Percentiles rank a stretch among this genome's conserved stretches.
These are phyloP conservation scores for Vicugna pacos DNA, from an alignment of 2,113 vertebrate genomes.

Conservation along the genomic window DNA sequence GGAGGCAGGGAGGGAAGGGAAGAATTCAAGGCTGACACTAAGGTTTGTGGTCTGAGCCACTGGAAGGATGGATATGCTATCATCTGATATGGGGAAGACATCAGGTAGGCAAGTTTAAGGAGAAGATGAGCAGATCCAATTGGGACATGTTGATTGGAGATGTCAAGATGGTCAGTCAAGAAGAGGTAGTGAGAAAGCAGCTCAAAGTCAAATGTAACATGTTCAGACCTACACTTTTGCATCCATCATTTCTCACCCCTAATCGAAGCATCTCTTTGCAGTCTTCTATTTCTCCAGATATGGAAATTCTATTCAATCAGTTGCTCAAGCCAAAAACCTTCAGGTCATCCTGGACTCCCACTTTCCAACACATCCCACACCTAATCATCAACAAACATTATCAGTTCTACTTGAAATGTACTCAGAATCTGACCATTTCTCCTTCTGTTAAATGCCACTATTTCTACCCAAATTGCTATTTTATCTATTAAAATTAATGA, in stretches of 20 bases:
- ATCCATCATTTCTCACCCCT: neutral
- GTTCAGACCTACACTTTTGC: neutral
- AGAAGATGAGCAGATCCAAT: neutral
- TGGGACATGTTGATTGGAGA: neutral
- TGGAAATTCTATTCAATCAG: neutral
- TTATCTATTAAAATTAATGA: slow-evolving; percentile 9
- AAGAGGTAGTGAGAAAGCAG: neutral
- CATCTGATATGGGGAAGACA: neutral
- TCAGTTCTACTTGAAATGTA: neutral
- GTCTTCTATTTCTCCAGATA: neutral
- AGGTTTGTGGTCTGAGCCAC: neutral
- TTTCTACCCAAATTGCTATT: neutral
- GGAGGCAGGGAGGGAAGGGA: neutral
- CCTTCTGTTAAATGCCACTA: neutral
- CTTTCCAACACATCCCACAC: neutral
- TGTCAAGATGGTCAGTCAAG: neutral
- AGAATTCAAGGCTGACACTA: neutral
- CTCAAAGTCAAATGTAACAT: neutral
- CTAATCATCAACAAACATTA: neutral
- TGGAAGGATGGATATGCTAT: neutral
- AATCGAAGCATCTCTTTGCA: neutral
- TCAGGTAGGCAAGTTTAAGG: neutral
- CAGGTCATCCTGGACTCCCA: neutral
- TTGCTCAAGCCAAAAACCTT: neutral
- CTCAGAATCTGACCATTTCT: neutral